A percentile compares a stretch with the other conserved stretches of the same genome.
Evolutionary conservation across 1,140 invertebrate species (phyloP).

Genomic region (Andrena cerasifolii): DNA sequence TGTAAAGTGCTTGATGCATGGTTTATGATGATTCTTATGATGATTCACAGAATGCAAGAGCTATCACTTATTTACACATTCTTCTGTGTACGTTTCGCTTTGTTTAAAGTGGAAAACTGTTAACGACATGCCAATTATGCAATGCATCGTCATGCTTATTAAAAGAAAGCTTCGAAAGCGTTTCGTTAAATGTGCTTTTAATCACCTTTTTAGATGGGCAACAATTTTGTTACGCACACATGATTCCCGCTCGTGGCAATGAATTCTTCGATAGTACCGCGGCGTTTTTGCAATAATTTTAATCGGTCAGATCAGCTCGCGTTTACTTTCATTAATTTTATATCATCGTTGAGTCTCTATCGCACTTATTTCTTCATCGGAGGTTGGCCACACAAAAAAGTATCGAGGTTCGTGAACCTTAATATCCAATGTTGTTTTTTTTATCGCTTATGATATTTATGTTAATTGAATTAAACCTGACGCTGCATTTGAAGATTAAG

Average conservation of each 20-base stretch:
- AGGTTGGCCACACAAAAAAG: not conserved
- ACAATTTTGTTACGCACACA: not conserved
- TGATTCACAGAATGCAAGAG: no score
- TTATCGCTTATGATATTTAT: constrained; percentile 18
- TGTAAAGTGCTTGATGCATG: no score
- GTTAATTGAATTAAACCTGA: constrained; percentile 16
- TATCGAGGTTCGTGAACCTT: constrained; percentile 8
- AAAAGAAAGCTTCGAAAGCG: not conserved
- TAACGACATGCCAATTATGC: no score
- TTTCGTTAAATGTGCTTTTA: not conserved
- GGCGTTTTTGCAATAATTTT: not conserved
- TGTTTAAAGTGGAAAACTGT: no score
- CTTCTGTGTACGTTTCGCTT: no score
- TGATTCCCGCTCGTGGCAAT: not conserved
- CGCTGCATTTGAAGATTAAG: not conserved
- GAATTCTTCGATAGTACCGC: not conserved
- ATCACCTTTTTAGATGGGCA: no score
- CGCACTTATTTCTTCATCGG: not conserved
- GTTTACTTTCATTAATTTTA: not conserved
- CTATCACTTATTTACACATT: no score
- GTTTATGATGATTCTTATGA: no score
- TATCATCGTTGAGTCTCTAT: not conserved
- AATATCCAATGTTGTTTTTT: not conserved
- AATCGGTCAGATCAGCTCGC: not conserved
- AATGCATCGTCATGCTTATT: not conserved